Percentiles rank a stretch among this genome's conserved stretches.
These are phyloP conservation scores for Myotis daubentonii DNA, from an alignment of 2,797 vertebrate genomes.

Conservation along the genomic window DNA sequence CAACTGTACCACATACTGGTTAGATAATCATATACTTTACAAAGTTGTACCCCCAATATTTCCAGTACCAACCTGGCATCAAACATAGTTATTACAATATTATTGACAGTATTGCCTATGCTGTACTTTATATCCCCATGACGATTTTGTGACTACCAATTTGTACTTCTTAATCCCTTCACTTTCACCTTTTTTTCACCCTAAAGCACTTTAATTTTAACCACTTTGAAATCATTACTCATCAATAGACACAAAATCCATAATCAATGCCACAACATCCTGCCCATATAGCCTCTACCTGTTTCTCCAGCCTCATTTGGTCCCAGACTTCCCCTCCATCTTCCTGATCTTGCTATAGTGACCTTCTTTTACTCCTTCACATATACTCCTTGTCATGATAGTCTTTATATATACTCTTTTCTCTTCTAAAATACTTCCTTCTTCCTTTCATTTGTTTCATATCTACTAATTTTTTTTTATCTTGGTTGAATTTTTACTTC, in stretches of 20 bases:
- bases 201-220: neutral
- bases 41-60: neutral
- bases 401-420: neutral
- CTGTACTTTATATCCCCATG: neutral
- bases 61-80: no score
- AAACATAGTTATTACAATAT: neutral
- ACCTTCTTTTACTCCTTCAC: neutral
- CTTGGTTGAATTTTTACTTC: neutral
- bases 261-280: neutral
- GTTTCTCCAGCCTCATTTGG: neutral
- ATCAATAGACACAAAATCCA: neutral
- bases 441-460: neutral
- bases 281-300: neutral
- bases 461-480: slow-evolving; percentile 13
- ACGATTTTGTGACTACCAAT: neutral
- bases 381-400: neutral
- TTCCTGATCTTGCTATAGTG: neutral
- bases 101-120: neutral
- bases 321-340: neutral
- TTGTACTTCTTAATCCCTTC: neutral
- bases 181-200: neutral
- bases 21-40: neutral
- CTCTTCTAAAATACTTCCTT: neutral
- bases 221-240: neutral
- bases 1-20: neutral